Evolutionary conservation across 2,797 vertebrate genomes (phyloP).

Genomic region (Trachurus trachurus): DNA sequence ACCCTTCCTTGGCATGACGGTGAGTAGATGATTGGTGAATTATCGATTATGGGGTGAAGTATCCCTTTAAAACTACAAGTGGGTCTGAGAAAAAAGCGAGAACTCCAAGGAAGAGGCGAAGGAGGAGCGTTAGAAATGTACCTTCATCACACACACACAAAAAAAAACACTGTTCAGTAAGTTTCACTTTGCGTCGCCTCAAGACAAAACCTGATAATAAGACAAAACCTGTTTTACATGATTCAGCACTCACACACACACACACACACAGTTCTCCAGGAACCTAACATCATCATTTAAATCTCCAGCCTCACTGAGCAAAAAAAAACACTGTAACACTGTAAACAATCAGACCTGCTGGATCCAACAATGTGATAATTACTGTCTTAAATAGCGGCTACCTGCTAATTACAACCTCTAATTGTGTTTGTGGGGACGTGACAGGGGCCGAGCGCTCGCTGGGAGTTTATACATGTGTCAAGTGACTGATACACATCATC

Average conservation of each 20-base stretch:
- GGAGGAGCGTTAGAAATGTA: constrained; percentile 27
- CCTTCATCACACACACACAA: constrained; percentile 9
- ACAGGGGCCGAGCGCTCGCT: not conserved
- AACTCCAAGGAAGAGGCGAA: no score
- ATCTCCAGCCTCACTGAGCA: no score
- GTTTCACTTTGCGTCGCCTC: not conserved
- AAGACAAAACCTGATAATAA: constrained; percentile 5
- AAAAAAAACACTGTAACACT: not conserved
- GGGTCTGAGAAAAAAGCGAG: no score
- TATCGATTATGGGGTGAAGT: no score
- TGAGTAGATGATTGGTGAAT: no score
- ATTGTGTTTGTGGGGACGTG: not conserved
- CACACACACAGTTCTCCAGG: not conserved
- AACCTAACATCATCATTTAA: constrained; percentile 10
- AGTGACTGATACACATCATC: constrained; percentile 22
- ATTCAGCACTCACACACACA: constrained; percentile 2
- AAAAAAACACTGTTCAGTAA: constrained; percentile 1
- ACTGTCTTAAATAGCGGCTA: not conserved
- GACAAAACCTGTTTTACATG: constrained; percentile 7
- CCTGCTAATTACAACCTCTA: constrained; percentile 28
- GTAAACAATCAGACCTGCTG: not conserved
- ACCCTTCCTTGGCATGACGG: no score
- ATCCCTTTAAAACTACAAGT: no score
- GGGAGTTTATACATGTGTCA: not conserved
- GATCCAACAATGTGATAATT: constrained; percentile 22